Evolutionary conservation across 2,888 invertebrate species (phyloP).

Genomic region (Leuctra nigra): DNA sequence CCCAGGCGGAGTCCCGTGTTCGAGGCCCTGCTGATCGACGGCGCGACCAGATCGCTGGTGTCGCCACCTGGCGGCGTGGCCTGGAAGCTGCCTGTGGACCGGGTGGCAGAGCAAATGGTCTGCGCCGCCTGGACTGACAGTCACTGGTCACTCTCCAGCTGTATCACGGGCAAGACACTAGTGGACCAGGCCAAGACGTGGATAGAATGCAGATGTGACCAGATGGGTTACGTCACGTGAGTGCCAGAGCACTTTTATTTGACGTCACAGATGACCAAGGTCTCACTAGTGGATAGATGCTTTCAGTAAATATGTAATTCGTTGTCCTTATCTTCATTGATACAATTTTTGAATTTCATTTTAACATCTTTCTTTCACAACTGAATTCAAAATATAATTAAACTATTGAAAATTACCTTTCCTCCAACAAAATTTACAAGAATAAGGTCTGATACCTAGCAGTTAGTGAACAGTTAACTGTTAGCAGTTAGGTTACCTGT

Average conservation of each 20-base stretch:
- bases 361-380: no score
- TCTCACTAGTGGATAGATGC: no score
- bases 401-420: background rate
- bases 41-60: no score
- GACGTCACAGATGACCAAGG: no score
- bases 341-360: background rate
- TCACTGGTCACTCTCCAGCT: conserved; percentile 18
- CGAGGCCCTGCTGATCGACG: conserved; percentile 9
- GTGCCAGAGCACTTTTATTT: no score
- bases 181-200: background rate
- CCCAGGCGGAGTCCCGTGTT: no score
- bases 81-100: conserved; percentile 15
- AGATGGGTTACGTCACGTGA: conserved; percentile 22
- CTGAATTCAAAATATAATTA: no score
- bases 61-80: no score
- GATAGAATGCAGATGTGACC: conserved; percentile 15
- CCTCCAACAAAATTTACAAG: background rate
- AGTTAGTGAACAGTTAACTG: no score
- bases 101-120: no score
- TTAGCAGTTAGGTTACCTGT: no score
- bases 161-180: background rate
- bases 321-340: background rate
- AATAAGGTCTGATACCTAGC: background rate
- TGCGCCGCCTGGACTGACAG: conserved; percentile 15
- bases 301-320: background rate